Percentiles rank a stretch among this genome's conserved stretches.
phyloP scores from a whole-genome alignment of 2,888 invertebrate species.

The Ramazzottius varieornatus region DNA sequence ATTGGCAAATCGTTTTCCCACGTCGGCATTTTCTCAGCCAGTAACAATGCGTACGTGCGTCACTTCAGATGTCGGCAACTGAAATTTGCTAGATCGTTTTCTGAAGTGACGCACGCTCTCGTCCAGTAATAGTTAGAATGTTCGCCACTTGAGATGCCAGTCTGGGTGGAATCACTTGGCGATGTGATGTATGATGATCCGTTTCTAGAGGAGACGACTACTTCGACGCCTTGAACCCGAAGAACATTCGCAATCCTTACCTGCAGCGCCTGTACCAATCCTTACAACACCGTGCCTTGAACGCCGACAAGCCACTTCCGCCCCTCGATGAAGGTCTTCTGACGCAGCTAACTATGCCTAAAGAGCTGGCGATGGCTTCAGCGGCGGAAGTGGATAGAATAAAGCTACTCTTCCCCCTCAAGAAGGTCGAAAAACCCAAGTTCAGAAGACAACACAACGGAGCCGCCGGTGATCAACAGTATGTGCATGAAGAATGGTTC shows the following conservation, averaged over 20 bases:
- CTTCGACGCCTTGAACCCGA: slow-evolving; percentile 18
- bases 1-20: too few species aligned
- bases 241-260: slow-evolving; percentile 21
- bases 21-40: too few species aligned
- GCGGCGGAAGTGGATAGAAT: background rate
- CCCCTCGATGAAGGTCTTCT: slow-evolving; percentile 9
- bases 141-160: too few species aligned
- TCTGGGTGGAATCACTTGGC: too few species aligned
- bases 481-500: too few species aligned
- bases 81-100: too few species aligned
- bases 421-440: slow-evolving; percentile 6
- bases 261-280: slow-evolving; percentile 20
- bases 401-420: background rate
- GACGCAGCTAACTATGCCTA: slow-evolving; percentile 13
- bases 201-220: slow-evolving; percentile 16
- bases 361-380: background rate
- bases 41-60: too few species aligned
- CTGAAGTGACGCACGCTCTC: too few species aligned
- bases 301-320: slow-evolving; percentile 7
- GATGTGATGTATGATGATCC: background rate
- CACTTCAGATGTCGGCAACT: too few species aligned
- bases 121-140: too few species aligned
- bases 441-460: background rate
- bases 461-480: too few species aligned
- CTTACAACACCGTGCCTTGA: background rate